A percentile compares a stretch with the other conserved stretches of the same genome.
These are phyloP conservation scores for Oreochromis grahami DNA, from an alignment of 2,797 vertebrate species.

Conservation along the genomic window DNA sequence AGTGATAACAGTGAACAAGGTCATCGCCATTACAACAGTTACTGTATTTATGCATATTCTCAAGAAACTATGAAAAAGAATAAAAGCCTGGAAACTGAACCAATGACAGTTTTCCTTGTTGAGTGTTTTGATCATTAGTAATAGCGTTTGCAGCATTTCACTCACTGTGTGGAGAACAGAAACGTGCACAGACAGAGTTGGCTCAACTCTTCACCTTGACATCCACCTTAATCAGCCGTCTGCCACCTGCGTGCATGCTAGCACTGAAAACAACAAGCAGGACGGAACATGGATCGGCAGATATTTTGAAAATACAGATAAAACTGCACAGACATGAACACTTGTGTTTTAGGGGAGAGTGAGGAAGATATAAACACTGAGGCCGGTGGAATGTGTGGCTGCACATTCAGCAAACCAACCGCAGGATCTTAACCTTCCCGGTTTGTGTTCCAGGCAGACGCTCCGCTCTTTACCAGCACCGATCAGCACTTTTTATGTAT, in stretches of 20 bases:
- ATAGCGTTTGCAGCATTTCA: background rate
- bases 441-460: background rate
- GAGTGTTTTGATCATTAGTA: fast-evolving
- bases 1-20: background rate
- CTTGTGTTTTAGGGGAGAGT: background rate
- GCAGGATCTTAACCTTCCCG: background rate
- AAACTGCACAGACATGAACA: background rate
- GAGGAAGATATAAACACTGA: background rate
- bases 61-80: background rate
- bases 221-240: background rate
- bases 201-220: background rate
- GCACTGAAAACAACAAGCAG: background rate
- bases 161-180: background rate
- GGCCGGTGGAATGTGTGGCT: background rate
- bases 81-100: background rate
- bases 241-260: background rate
- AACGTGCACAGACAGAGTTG: background rate
- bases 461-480: fast-evolving
- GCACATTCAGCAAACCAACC: background rate
- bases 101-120: fast-evolving
- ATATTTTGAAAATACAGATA: background rate
- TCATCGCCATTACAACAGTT: background rate
- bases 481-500: background rate
- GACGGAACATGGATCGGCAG: background rate
- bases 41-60: fast-evolving